phyloP scores from a whole-genome alignment of 2,797 vertebrate genomes.

The Protonibea diacanthus region DNA sequence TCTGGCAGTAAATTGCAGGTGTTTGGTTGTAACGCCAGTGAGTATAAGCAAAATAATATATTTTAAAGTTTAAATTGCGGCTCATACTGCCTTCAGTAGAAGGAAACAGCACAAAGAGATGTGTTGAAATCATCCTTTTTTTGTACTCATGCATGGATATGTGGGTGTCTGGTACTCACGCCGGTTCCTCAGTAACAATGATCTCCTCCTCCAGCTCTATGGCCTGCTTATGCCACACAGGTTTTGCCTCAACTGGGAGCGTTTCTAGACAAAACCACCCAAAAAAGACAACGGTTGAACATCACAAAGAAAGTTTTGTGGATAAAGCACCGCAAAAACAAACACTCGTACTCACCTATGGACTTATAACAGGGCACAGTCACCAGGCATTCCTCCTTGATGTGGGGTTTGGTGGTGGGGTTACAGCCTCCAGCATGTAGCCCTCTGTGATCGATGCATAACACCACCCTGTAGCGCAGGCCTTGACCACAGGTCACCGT shows the following conservation, averaged over 20 bases:
- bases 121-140: background rate
- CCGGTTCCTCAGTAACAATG: constrained; percentile 91
- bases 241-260: constrained; percentile 93
- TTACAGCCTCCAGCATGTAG: constrained; percentile 96
- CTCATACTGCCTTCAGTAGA: background rate
- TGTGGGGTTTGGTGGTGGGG: constrained; percentile 94
- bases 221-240: constrained; percentile 96
- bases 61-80: background rate
- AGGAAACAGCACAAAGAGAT: constrained; percentile 6
- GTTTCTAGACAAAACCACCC: constrained; percentile 85
- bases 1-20: constrained; percentile 24
- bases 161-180: constrained; percentile 85
- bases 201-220: constrained; percentile 94
- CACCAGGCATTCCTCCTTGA: constrained; percentile 96
- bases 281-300: constrained; percentile 1
- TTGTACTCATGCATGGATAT: background rate
- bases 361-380: constrained; percentile 96
- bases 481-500: constrained; percentile 98
- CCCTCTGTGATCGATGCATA: constrained; percentile 96
- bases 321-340: background rate
- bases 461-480: constrained; percentile 95
- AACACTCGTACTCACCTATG: constrained; percentile 84
- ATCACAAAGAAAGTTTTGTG: background rate
- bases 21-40: constrained; percentile 2
- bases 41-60: background rate